phyloP scores from a whole-genome alignment of 2,797 vertebrate genomes.

The Phaenicophaeus curvirostris region DNA sequence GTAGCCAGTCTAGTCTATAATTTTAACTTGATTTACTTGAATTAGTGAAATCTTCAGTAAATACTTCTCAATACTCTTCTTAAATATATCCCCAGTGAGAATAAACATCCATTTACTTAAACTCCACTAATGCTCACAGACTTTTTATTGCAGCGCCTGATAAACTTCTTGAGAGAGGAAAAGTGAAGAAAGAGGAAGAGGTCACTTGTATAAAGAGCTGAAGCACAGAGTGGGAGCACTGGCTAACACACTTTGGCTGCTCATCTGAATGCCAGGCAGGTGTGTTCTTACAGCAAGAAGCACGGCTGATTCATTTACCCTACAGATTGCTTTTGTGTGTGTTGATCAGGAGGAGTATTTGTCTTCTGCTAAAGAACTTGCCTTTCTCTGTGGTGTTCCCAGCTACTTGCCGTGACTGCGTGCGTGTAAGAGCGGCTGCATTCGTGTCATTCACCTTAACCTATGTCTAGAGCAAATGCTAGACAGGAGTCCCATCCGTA shows the following conservation, averaged over 20 bases:
- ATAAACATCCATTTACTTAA: constrained; percentile 48
- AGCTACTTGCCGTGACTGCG: neutral
- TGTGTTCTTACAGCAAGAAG: neutral
- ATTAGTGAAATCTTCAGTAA: constrained; percentile 63
- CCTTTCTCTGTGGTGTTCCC: neutral
- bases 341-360: neutral
- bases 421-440: neutral
- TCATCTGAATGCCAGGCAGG: neutral
- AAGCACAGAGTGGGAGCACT: neutral
- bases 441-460: neutral
- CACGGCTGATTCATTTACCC: neutral
- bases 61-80: constrained; percentile 19
- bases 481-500: neutral
- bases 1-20: constrained; percentile 43
- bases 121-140: neutral
- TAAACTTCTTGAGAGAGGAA: neutral
- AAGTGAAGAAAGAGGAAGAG: neutral
- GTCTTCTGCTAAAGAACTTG: neutral
- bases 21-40: constrained; percentile 68
- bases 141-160: constrained; percentile 32
- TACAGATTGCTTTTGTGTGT: neutral
- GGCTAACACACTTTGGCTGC: neutral
- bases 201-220: neutral
- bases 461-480: neutral
- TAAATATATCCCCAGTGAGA: constrained; percentile 29